phyloP scores from a whole-genome alignment of 2,797 vertebrate species.

The Aldrovandia affinis region DNA sequence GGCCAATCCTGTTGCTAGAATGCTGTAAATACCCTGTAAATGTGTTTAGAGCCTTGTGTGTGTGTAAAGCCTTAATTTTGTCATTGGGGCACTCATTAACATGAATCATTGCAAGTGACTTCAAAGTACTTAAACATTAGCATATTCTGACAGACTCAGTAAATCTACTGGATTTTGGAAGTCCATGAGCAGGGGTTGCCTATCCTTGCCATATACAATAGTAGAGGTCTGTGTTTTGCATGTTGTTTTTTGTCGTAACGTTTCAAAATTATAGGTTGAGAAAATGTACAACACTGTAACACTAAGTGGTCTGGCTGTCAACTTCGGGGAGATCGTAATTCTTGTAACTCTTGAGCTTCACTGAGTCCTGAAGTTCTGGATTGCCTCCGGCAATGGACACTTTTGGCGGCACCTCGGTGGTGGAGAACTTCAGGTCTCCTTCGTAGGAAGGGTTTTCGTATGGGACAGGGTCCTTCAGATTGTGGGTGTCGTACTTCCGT shows the following conservation, averaged over 20 bases:
- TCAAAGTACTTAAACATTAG: neutral
- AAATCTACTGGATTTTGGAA: neutral
- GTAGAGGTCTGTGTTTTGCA: neutral
- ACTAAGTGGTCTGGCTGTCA: neutral
- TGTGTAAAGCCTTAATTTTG: neutral
- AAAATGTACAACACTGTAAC: neutral
- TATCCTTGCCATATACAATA: neutral
- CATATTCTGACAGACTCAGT: neutral
- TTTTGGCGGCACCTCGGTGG: neutral
- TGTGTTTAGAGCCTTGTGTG: too few relatives aligned
- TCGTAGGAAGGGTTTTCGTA: neutral
- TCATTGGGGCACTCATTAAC: neutral
- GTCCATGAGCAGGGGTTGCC: neutral
- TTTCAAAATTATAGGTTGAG: neutral
- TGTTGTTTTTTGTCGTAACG: neutral
- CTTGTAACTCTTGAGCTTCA: slow-evolving; percentile 20
- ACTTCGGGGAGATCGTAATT: neutral
- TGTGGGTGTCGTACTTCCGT: slow-evolving; percentile 25
- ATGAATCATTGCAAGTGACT: neutral
- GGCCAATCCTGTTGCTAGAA: neutral
- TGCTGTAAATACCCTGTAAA: neutral
- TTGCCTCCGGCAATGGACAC: neutral
- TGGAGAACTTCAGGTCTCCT: neutral
- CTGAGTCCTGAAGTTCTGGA: neutral
- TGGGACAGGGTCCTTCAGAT: neutral